These are phyloP conservation scores for Delphinus delphis DNA, from an alignment of 2,113 vertebrate species.

Conservation along the genomic window DNA sequence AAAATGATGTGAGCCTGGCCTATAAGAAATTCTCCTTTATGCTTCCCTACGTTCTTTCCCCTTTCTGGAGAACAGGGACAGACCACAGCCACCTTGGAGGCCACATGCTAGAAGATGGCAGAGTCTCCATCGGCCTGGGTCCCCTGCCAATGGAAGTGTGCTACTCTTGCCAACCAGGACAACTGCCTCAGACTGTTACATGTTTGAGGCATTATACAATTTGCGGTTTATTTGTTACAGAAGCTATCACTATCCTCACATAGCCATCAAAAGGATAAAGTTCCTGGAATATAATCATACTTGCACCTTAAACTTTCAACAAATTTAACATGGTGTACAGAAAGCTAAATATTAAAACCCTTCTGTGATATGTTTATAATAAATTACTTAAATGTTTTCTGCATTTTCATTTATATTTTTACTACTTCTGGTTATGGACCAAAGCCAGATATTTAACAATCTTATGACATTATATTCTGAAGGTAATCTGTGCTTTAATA, in stretches of 20 bases:
- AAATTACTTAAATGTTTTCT: slow-evolving; percentile 38
- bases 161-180: not conserved
- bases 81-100: not conserved
- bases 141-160: not conserved
- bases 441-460: slow-evolving; percentile 20
- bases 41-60: not conserved
- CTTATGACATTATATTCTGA: slow-evolving; percentile 18
- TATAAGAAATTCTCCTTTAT: not conserved
- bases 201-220: not conserved
- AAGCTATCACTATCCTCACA: slow-evolving; percentile 12
- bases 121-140: not conserved
- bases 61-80: not conserved
- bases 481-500: slow-evolving; percentile 28
- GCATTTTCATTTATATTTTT: slow-evolving; percentile 49
- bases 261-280: not conserved
- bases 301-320: not conserved
- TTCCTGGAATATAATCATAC: not conserved
- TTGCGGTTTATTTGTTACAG: not conserved
- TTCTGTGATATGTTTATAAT: not conserved
- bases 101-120: not conserved
- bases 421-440: not conserved
- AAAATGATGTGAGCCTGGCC: not conserved
- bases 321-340: slow-evolving; percentile 10
- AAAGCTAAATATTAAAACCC: slow-evolving; percentile 41
- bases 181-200: not conserved